Evolutionary conservation across 2,888 invertebrate genomes (phyloP), one percentile per base, ranked within the genome.

Genomic region (Deroplatys truncata): DNA sequence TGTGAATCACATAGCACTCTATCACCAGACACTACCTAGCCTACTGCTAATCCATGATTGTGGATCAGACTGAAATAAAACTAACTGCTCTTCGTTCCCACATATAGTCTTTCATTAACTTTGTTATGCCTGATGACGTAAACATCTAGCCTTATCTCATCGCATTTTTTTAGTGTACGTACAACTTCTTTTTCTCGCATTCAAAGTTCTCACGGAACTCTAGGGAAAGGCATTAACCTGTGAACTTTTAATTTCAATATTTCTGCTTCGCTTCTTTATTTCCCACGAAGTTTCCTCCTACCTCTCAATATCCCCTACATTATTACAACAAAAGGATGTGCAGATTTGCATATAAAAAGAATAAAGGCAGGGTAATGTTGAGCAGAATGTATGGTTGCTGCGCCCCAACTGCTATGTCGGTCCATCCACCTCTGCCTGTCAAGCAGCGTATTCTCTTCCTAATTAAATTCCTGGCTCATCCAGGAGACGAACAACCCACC

Each of bases 391-490:
- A 72, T 72, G 56, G 56, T 72, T 72, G 56, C 16, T 72, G 20
- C 7, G 20, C 56, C 25, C 56, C 56, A 72, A 72, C 8, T 20
- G 56, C 56, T 20, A 25, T 25, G 56, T 72, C 56, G 56, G 56
- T 15, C 49, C 49, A 49, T 49, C 49, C 15, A 72, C 56, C 56
- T 72, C 56, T 72, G 56, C 56, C 20, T 72, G 56, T 72, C 56
- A 72, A 72, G 56, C 56, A 25, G 20, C 56, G 16, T n/a, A 86
- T 82, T 86, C 86, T 29, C 86, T 35, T 31, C 86, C 86, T 86
- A 86, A 86, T 86, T 86, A 86, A 86, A 86, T 86, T 86, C 86
- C 86, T 86, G 72, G 29, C 85, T 82, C 25, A 72, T 86, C 82
- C 72, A 3, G 31, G 86, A 86, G 86, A 82, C 85, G 85, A 86